Percentiles rank a stretch among this genome's conserved stretches.
Evolutionary conservation across 2,888 invertebrate species (phyloP).

Genomic region (Lasioglossum pauxillum): DNA sequence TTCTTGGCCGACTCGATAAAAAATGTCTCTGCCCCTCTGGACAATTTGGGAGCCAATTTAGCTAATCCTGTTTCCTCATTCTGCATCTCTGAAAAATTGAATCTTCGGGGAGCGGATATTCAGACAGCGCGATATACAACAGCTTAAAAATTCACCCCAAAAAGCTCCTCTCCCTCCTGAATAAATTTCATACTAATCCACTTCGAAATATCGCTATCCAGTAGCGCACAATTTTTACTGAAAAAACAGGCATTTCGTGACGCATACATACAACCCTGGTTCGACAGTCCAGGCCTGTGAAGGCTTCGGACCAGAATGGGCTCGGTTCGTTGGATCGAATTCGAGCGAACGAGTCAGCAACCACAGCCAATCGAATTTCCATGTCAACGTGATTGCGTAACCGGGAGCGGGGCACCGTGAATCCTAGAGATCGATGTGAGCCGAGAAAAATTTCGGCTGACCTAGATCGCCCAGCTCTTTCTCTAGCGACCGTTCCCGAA

Average conservation of each 20-base stretch:
- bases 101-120: neutral
- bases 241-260: neutral
- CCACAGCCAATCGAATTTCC: constrained; percentile 49
- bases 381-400: constrained; percentile 61
- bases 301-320: neutral
- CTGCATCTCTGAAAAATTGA: neutral
- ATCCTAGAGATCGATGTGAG: constrained; percentile 49
- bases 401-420: constrained; percentile 25
- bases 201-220: neutral
- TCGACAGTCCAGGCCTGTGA: neutral
- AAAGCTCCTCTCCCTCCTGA: neutral
- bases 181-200: neutral
- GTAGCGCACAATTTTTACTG: neutral
- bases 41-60: neutral
- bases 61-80: neutral
- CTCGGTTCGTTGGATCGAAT: constrained; percentile 14
- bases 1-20: neutral
- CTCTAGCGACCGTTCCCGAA: constrained; percentile 32
- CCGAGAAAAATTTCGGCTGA: constrained; percentile 61
- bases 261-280: neutral
- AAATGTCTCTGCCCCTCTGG: neutral
- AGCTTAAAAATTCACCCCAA: neutral
- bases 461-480: constrained; percentile 52
- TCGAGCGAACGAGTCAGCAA: constrained; percentile 13
- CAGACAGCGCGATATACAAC: neutral